Percentiles rank a stretch among this genome's conserved stretches.
Conservation (phyloP, 2,888 invertebrate species). For the Acleris literana region DNA sequence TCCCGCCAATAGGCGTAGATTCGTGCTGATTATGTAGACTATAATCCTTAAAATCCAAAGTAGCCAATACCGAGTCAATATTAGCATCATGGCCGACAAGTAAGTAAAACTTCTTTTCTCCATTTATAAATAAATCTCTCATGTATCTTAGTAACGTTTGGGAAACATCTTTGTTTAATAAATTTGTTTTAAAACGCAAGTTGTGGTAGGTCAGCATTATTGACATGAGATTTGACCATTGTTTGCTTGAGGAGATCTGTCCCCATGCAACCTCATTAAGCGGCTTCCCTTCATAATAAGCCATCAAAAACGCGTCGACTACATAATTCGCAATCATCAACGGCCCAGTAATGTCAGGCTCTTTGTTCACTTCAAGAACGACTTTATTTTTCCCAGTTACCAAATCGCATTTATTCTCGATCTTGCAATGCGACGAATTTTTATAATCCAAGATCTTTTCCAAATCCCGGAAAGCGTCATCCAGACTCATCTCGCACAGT, state of each 20-base stretch:
- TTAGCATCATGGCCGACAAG: conserved; percentile 72
- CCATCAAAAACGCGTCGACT: conserved; percentile 67
- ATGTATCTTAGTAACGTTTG: conserved; percentile 58
- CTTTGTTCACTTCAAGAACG: conserved; percentile 50
- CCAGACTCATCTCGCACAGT: conserved; percentile 49
- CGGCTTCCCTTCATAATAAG: conserved; percentile 63
- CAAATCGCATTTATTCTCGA: conserved; percentile 56
- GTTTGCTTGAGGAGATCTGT: conserved; percentile 48
- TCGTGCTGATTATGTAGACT: conserved; percentile 58
- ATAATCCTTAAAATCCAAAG: conserved; percentile 56
- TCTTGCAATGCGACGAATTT: conserved; percentile 56
- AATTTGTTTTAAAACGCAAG: conserved; percentile 58
- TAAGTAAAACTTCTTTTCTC: conserved; percentile 50
- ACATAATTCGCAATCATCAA: conserved; percentile 54
- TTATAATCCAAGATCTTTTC: conserved; percentile 59
- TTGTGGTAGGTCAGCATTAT: conserved; percentile 58
- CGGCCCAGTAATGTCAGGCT: conserved; percentile 60
- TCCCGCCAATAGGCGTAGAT: conserved; percentile 66
- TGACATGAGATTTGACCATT: conserved; percentile 56
- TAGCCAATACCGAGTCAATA: conserved; percentile 53
- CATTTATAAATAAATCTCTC: conserved; percentile 47
- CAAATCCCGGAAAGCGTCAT: conserved; percentile 50
- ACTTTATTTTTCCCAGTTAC: conserved; percentile 47
- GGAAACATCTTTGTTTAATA: conserved; percentile 53
- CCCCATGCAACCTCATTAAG: conserved; percentile 66